Conservation (phyloP, 2,888 invertebrate genomes). For the Sepioteuthis lessoniana region DNA sequence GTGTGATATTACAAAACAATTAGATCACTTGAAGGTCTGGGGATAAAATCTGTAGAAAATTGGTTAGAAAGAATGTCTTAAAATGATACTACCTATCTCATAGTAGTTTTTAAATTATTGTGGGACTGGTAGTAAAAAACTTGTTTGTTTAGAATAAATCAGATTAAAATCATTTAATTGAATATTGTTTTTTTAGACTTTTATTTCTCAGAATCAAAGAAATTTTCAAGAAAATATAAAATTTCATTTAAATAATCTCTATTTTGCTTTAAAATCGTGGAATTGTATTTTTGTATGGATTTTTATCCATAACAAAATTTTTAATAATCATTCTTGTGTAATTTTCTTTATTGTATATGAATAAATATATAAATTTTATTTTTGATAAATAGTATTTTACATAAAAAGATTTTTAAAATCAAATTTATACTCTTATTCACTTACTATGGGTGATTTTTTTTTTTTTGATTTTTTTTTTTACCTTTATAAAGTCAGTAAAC, state of each 20-base stretch:
- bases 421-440: background rate
- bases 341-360: background rate
- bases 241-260: too few species aligned
- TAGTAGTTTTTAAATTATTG: too few species aligned
- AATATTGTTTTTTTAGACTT: background rate
- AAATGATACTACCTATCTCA: too few species aligned
- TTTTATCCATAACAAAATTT: background rate
- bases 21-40: background rate
- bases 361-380: background rate
- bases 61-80: too few species aligned
- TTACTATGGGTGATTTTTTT: background rate
- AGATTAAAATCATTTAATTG: too few species aligned
- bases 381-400: background rate
- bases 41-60: background rate
- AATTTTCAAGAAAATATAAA: background rate
- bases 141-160: too few species aligned
- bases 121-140: too few species aligned
- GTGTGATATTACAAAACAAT: background rate
- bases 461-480: background rate
- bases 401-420: too few species aligned
- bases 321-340: background rate
- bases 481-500: background rate
- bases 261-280: too few species aligned
- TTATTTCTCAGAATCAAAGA: background rate
- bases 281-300: background rate